Base-by-base conservation (phyloP, 2,888 invertebrate species). In the Pasiphila rectangulata region DNA sequence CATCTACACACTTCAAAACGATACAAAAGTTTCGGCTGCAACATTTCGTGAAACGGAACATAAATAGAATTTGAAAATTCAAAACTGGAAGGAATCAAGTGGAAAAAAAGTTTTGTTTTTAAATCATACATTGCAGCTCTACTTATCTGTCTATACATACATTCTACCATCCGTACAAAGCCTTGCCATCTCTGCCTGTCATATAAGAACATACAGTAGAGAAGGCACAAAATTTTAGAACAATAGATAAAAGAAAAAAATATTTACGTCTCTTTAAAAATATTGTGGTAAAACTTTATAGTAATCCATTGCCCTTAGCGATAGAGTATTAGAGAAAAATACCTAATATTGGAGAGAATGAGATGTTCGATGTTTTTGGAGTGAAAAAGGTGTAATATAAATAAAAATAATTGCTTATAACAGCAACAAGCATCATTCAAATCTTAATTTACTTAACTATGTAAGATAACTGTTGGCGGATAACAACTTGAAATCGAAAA, bases 11-110 rank as follows among this genome's bases (percentile, higher is more conserved):
- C 73, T 77, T 61, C 76, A 74, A 81, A 66, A 81, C 72, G 63
- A 72, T 85, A 83, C 75, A 85, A 83, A 85, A 82, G 61, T n/a
- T 61, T 61, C 50, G 54, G 73, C 75, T 76, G 79, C 81, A 75
- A 74, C 64, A 72, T 71, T 69, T 61, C 64, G 71, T 59, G 60
- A 23, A 45, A 58, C 40, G 46, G 47, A 59, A 55, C 50, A 42
- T 51, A 54, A 50, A 55, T 52, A 56, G 37, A 56, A 56, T 51
- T 55, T 46, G 43, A 54, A 49, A 52, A 51, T 59, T 37, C 25
- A 51, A 56, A 32, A 44, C 56, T 69, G 64, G 67, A 68, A 71
- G 65, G 67, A 67, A 48, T 57, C 59, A 48, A 55, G 53, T 54
- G 32, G 34, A 49, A 44, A 47, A 13, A 46, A 32, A 37, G 46